Base-by-base conservation (phyloP, 2,888 invertebrate genomes). In the Alcis repandata region DNA sequence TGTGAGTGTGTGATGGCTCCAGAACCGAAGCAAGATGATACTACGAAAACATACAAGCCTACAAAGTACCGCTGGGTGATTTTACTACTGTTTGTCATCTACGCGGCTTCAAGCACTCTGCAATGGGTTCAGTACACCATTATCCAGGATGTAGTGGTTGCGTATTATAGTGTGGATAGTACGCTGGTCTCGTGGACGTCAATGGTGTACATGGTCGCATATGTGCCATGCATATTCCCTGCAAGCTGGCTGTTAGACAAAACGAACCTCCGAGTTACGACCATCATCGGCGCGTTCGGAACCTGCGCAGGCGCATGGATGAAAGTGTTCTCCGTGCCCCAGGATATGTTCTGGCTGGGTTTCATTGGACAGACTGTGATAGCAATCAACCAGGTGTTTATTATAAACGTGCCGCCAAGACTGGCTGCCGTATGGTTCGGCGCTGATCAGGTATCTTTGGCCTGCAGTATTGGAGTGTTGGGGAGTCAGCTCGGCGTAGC, bases 351-450 rank as follows among this genome's bases (percentile, higher is more conserved):
- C 94, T 96, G 96, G 94, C 94, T 99, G 49, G 96, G 98, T 63
- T 98, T 99, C 92, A 78, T 96, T 36, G 98, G 98, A 0, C 99
- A 99, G 91, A 96, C 97, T 0, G 92, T 98, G 67, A 97, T 97
- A 67, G 97, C 97, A 1, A 81, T 97, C 33, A 97, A 98, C 15
- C 98, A 99, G 92, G 96, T 98, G 27, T 99, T 98, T 91, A 96
- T 99, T 66, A 94, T 99, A 54, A 98, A 98, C 69, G 95, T 99
- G 54, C 99, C 99, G 0, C 97, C 99, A 0, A 92, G 97, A 57
- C 90, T 99, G 72, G 99, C 99, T 0, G 99, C 99, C 0, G 97
- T 98, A 43, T 99, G 99, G 99, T 99, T 99, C 86, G 99, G 99
- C 0, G 97, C 98, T 0, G 96, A 97, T 79, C 98, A 99, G 92